These are phyloP conservation scores for Typhlichthys eigenmanni DNA, from an alignment of 2,797 vertebrate genomes.

Conservation along the genomic window DNA sequence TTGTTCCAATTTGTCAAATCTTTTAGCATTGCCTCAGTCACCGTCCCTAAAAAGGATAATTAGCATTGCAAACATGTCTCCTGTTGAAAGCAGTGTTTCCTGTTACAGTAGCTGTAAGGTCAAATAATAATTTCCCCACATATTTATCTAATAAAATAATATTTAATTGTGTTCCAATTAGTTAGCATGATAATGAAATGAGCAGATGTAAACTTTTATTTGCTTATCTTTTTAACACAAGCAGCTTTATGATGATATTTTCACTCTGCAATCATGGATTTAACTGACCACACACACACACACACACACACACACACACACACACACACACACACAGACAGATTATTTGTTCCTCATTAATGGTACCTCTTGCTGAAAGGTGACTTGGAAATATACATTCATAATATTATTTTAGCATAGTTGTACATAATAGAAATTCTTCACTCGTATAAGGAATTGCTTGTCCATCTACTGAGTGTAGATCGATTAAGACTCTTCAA, in stretches of 20 bases:
- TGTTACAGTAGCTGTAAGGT: too few species aligned
- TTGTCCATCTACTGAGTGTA: slow-evolving; percentile 29
- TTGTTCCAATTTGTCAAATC: too few species aligned
- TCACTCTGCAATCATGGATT: slow-evolving; percentile 24
- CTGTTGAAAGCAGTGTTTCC: too few species aligned
- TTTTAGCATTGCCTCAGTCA: too few species aligned
- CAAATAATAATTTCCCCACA: too few species aligned
- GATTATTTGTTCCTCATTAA: slow-evolving; percentile 42
- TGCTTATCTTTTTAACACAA: neutral
- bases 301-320: neutral
- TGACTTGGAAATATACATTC: slow-evolving; percentile 26
- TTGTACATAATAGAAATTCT: slow-evolving; percentile 29
- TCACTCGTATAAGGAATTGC: slow-evolving; percentile 29
- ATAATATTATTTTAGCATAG: slow-evolving; percentile 47
- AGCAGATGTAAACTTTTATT: too few species aligned
- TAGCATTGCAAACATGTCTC: too few species aligned
- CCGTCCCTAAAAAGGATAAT: too few species aligned
- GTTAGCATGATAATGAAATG: too few species aligned
- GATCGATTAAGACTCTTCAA: slow-evolving; percentile 19
- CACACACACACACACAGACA: slow-evolving; percentile 19
- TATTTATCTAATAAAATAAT: too few species aligned
- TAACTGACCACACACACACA: slow-evolving; percentile 16
- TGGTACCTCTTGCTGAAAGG: slow-evolving; percentile 23
- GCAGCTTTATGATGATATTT: slow-evolving; percentile 34
- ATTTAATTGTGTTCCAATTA: too few species aligned